Percentiles rank a stretch among this genome's conserved stretches.
Conservation (phyloP, 92 coral and sea anemone species). For the Parazoanthus darwini region DNA sequence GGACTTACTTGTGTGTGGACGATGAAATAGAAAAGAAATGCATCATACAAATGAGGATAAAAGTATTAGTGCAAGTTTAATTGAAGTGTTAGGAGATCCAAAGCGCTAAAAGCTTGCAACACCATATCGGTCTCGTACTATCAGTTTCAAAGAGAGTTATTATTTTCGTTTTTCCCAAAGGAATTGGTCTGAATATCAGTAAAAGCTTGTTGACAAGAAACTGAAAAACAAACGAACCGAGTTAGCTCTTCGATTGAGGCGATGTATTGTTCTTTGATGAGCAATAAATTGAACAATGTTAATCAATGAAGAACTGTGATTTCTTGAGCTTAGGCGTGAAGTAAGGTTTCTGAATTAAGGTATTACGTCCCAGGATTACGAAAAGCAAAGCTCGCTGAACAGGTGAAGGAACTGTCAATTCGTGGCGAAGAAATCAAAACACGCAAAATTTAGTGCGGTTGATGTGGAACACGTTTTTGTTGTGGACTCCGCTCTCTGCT, state of each 20-base stretch:
- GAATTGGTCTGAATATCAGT: constrained; percentile 7
- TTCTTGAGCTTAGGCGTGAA: neutral
- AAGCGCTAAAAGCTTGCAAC: constrained; percentile 36
- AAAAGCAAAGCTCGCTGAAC: neutral
- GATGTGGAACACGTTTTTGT: constrained; percentile 18
- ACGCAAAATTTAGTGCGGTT: constrained; percentile 7
- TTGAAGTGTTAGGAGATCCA: constrained; percentile 43
- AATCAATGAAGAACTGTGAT: constrained; percentile 1
- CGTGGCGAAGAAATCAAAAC: constrained; percentile 7
- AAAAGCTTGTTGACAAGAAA: constrained; percentile 16
- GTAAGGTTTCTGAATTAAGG: neutral
- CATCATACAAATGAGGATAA: constrained; percentile 42
- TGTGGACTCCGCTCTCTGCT: constrained; percentile 9
- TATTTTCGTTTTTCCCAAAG: constrained; percentile 24
- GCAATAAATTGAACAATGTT: constrained; percentile 19
- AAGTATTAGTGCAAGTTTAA: constrained; percentile 48
- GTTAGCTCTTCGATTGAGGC: constrained; percentile 17
- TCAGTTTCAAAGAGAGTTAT: constrained; percentile 19
- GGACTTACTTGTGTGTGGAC: constrained; percentile 36
- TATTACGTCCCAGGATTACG: neutral
- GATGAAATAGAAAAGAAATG: constrained; percentile 26
- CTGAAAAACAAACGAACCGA: neutral
- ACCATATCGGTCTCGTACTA: constrained; percentile 27
- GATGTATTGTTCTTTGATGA: constrained; percentile 29
- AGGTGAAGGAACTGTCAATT: constrained; percentile 9